phyloP scores from a whole-genome alignment of 1,140 invertebrate species.

The Steinernema khuongi region DNA sequence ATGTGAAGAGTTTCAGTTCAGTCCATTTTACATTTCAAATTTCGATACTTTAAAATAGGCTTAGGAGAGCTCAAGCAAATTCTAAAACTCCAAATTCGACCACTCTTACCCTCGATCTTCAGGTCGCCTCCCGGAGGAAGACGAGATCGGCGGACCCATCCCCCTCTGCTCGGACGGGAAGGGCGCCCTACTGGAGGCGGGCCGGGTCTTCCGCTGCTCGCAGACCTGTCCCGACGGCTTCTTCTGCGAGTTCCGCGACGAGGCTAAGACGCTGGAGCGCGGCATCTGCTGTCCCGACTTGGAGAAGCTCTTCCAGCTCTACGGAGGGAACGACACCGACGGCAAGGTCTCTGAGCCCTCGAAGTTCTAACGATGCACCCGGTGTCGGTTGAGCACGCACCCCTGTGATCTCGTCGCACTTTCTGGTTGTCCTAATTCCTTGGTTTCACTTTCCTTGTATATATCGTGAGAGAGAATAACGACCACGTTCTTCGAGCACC shows the following conservation, averaged over 20 bases:
- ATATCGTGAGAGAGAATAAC: neutral
- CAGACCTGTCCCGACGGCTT: conserved; percentile 18
- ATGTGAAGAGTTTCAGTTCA: too few relatives aligned
- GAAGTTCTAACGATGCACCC: conserved; percentile 10
- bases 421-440: neutral
- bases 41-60: too few relatives aligned
- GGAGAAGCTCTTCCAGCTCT: conserved; percentile 8
- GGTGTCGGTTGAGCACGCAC: conserved; percentile 16
- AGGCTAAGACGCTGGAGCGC: conserved; percentile 8
- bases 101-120: neutral
- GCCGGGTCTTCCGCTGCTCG: conserved; percentile 1
- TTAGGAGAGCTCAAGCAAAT: too few relatives aligned
- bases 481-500: neutral
- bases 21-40: too few relatives aligned
- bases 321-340: conserved; percentile 7
- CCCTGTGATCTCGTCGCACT: conserved; percentile 9
- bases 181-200: conserved; percentile 14
- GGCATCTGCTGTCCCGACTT: conserved; percentile 19
- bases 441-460: conserved; percentile 10
- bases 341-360: neutral
- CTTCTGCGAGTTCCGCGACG: conserved; percentile 20
- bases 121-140: conserved; percentile 1
- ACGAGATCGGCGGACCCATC: conserved; percentile 14
- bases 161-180: conserved; percentile 21
- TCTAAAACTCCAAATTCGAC: too few relatives aligned